Percentiles rank a stretch among this genome's conserved stretches.
phyloP scores from a whole-genome alignment of 37 sponge, comb jelly and placozoan genomes.

The Chondrosia reniformis region DNA sequence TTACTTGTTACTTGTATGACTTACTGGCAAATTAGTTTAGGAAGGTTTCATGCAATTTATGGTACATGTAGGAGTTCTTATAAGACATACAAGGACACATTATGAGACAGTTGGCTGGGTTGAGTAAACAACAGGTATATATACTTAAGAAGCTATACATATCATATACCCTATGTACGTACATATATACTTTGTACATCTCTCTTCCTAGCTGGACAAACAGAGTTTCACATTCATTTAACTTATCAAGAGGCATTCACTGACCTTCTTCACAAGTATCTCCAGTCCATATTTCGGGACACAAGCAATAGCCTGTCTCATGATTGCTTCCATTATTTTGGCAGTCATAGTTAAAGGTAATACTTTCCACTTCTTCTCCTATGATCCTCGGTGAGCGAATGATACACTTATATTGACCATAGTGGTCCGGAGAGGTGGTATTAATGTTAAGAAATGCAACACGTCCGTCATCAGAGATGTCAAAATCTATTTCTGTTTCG shows the following conservation, averaged over 20 bases:
- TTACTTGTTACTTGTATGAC: too few species aligned
- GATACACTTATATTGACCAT: neutral
- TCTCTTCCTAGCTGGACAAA: too few species aligned
- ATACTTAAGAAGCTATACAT: too few species aligned
- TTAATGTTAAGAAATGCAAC: neutral
- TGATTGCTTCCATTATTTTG: neutral
- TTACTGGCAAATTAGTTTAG: too few species aligned
- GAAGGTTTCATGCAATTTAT: too few species aligned
- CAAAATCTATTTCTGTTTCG: neutral
- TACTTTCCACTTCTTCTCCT: neutral
- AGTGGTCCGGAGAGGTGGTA: neutral
- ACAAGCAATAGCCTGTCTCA: neutral
- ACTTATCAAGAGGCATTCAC: neutral
- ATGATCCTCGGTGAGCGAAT: neutral
- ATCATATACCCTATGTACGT: too few species aligned
- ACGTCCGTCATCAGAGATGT: slow-evolving; percentile 4
- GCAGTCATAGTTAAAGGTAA: neutral
- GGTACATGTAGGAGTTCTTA: too few species aligned
- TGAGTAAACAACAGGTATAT: too few species aligned
- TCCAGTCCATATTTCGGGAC: neutral
- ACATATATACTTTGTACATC: too few species aligned
- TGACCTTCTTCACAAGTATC: neutral
- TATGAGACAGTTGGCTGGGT: too few species aligned
- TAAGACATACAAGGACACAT: too few species aligned
- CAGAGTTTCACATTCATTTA: too few species aligned